Conservation (phyloP, 1,140 invertebrate genomes). For the Caligus rogercresseyi region DNA sequence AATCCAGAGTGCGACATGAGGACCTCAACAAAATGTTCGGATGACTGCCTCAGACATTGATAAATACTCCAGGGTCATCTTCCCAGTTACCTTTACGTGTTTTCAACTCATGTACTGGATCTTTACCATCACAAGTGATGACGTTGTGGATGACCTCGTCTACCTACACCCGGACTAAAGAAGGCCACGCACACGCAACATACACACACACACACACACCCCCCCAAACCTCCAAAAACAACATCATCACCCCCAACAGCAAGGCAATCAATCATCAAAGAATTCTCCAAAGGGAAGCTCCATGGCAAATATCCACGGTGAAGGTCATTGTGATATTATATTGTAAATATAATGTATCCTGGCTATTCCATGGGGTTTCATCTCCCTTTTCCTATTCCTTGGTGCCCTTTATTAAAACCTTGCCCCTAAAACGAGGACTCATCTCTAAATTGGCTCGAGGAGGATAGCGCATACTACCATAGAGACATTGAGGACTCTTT, state of each 20-base stretch:
- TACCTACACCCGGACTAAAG: slow-evolving; percentile 33
- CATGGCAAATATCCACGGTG: not conserved
- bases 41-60: slow-evolving; percentile 87
- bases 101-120: slow-evolving; percentile 98
- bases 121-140: slow-evolving; percentile 89
- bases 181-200: not conserved
- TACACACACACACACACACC: not conserved
- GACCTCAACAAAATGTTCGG: slow-evolving; percentile 67
- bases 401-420: too few species aligned
- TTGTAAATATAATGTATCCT: not conserved
- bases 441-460: too few species aligned
- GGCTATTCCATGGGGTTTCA: too few species aligned
- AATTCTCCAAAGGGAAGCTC: not conserved
- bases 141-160: slow-evolving; percentile 76
- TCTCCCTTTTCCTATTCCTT: too few species aligned
- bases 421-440: too few species aligned
- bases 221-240: not conserved
- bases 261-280: not conserved
- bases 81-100: slow-evolving; percentile 88
- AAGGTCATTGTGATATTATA: not conserved
- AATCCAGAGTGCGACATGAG: slow-evolving; percentile 31
- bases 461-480: too few species aligned
- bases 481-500: too few species aligned
- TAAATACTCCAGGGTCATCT: slow-evolving; percentile 86
- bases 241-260: not conserved